These are phyloP conservation scores for Sebastes diploproa DNA, from an alignment of 2,797 vertebrate genomes.

Conservation along the genomic window DNA sequence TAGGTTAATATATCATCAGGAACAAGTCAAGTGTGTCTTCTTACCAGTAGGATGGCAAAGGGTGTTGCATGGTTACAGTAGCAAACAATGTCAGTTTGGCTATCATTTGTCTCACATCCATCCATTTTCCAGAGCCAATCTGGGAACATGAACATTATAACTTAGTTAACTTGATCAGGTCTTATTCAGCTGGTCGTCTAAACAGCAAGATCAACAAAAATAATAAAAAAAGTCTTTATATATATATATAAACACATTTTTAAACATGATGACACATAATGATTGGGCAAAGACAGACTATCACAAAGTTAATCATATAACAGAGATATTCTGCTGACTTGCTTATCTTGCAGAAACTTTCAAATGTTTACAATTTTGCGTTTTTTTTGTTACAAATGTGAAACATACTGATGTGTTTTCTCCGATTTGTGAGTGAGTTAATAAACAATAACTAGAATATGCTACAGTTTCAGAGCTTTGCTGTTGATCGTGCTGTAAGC, in stretches of 20 bases:
- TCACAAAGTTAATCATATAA: too few species aligned
- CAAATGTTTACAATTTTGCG: too few species aligned
- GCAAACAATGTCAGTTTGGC: slow-evolving; percentile 40
- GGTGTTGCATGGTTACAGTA: slow-evolving; percentile 72
- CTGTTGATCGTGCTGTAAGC: background rate
- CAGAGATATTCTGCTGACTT: too few species aligned
- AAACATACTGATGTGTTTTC: too few species aligned
- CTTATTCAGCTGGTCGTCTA: background rate
- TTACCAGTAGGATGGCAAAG: slow-evolving; percentile 79
- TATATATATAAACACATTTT: background rate
- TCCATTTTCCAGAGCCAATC: slow-evolving; percentile 41
- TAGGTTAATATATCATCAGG: background rate
- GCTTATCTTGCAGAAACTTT: too few species aligned
- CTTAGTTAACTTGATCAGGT: background rate
- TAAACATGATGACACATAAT: background rate
- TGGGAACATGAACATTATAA: background rate
- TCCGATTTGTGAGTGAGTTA: too few species aligned
- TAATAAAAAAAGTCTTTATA: background rate
- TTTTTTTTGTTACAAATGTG: too few species aligned
- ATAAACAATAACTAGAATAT: too few species aligned
- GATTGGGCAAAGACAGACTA: too few species aligned
- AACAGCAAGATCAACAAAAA: background rate
- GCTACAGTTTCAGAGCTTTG: background rate
- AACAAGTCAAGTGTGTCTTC: background rate
- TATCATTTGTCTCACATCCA: slow-evolving; percentile 39